Base-by-base conservation (phyloP, 2,113 vertebrate genomes). In the Anthoscopus minutus region DNA sequence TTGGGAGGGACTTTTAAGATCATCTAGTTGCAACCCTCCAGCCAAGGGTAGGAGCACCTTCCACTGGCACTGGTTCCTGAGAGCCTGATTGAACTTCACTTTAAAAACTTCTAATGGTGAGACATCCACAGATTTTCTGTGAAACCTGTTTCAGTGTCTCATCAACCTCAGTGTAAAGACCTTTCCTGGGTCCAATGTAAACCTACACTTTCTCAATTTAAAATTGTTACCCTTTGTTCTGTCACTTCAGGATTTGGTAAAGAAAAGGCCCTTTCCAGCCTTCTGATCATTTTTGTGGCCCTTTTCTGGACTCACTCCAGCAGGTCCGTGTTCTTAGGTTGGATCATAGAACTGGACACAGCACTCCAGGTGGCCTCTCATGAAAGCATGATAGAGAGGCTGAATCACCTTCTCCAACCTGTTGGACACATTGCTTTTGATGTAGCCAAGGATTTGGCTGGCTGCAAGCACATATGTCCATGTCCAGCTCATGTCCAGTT, bases 21-120 rank as follows among this genome's bases (percentile, higher is more conserved):
- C 9, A 40, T 37, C 11, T 44, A 35, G 8, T 54, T 77, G 15
- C 12, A 30, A 15, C 0, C 1, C 1, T 2, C 2, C 5, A 15
- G 23, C 6, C 24, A 61, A 38, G 12, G 18, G 9, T 15, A 28
- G 38, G 30, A 14, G 8, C 9, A 22, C 1, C 33, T 53, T 81
- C 17, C 37, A 15, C 27, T 62, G 35, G 21, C 13, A 12, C 12
- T 62, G 8, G 6, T 31, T 53, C 7, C 18, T 72, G 37, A 51
- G 42, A 92, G 4, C 1, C 15, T 18, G 4, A 35, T 40, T 53
- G 51, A 44, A 53, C 6, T 4, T 76, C 10, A 17, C 10, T 47
- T 44, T 22, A 51, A 31, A 21, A n/a, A 23, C 4, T 51, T 65
- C 5, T 51, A 38, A 16, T 20, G 8, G 4, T 44, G 15, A 27